Conservation (phyloP, 2,113 vertebrate species). For the Oostethus manadensis region DNA sequence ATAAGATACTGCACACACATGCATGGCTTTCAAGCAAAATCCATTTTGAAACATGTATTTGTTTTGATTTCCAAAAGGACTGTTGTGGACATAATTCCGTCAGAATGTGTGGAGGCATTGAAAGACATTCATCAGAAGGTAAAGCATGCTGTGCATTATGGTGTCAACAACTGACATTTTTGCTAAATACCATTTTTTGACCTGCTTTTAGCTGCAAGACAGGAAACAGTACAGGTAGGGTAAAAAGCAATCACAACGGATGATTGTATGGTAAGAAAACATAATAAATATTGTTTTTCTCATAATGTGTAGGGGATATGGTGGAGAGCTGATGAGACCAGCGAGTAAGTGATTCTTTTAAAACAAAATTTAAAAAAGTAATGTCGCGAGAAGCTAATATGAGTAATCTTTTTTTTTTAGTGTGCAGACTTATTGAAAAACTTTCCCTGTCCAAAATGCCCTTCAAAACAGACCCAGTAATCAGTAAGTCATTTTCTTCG, state of each 20-base stretch:
- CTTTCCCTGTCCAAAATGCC: constrained; percentile 88
- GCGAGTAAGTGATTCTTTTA: constrained; percentile 72
- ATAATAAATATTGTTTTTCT: background rate
- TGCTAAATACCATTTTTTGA: constrained; percentile 14
- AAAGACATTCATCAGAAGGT: constrained; percentile 85
- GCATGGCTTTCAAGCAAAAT: background rate
- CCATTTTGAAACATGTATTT: background rate
- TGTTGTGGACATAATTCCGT: constrained; percentile 69
- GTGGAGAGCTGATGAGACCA: constrained; percentile 89
- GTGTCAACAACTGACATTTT: background rate
- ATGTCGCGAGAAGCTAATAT: background rate
- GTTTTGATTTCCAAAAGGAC: constrained; percentile 61
- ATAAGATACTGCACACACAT: background rate
- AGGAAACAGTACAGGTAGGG: constrained; percentile 88
- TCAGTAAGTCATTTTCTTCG: constrained; percentile 68
- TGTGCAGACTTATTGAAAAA: constrained; percentile 86
- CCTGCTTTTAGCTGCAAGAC: constrained; percentile 74
- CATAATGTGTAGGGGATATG: constrained; percentile 78
- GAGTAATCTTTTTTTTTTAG: constrained; percentile 56
- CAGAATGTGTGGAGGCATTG: constrained; percentile 72
- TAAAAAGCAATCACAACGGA: background rate
- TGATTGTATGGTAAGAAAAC: background rate
- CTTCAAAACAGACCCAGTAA: constrained; percentile 76
- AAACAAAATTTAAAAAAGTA: background rate
- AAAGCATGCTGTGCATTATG: constrained; percentile 24